Evolutionary conservation across 1,140 invertebrate species (phyloP).

Genomic region (Bathynomus jamesi): DNA sequence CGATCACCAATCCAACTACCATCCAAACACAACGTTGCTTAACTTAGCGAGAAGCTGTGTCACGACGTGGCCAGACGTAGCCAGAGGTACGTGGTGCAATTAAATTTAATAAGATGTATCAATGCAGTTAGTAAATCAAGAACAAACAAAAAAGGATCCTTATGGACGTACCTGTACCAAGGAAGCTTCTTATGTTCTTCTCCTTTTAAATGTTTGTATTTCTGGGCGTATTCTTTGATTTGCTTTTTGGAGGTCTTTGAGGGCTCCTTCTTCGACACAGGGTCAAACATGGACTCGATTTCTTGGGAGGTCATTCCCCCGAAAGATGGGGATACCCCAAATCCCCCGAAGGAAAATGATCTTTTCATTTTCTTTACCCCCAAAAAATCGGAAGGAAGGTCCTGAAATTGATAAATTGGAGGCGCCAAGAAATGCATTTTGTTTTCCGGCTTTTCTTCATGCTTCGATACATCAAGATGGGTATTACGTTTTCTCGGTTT

Average conservation of each 20-base stretch:
- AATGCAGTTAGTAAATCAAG: too few species aligned
- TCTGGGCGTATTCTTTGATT: conserved; percentile 26
- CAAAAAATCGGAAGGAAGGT: background rate
- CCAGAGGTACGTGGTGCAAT: too few species aligned
- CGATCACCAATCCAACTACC: too few species aligned
- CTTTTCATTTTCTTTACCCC: conserved; percentile 9
- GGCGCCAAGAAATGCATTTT: background rate
- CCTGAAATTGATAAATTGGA: background rate
- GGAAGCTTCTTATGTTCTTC: conserved; percentile 11
- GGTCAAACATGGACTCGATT: conserved; percentile 18
- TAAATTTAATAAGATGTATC: too few species aligned
- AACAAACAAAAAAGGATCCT: too few species aligned
- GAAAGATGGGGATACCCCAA: conserved; percentile 3
- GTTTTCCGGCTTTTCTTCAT: background rate
- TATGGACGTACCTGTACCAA: conserved; percentile 19
- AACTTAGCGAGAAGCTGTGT: too few species aligned
- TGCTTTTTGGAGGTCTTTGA: conserved; percentile 22
- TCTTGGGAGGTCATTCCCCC: conserved; percentile 11
- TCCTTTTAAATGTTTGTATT: conserved; percentile 14
- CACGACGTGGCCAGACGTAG: too few species aligned
- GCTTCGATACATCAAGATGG: too few species aligned
- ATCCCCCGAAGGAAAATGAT: background rate
- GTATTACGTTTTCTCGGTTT: too few species aligned
- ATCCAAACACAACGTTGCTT: too few species aligned
- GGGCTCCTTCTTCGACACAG: conserved; percentile 16